Percentiles rank a stretch among this genome's conserved stretches.
These are phyloP conservation scores for Phodopus roborovskii DNA, from an alignment of 2,113 vertebrate genomes.

Conservation along the genomic window DNA sequence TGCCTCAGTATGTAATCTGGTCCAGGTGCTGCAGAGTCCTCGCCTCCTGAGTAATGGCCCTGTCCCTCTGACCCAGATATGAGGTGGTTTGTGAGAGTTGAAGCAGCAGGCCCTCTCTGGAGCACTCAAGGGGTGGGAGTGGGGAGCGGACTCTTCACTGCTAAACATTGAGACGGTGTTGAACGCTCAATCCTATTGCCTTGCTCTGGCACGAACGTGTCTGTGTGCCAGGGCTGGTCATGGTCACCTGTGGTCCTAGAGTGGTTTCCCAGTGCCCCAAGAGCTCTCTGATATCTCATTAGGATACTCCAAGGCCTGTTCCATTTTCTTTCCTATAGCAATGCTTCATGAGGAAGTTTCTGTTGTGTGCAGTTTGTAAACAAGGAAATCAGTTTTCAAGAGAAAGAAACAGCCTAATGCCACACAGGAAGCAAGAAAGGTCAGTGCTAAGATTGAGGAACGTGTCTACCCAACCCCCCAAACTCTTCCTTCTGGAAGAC, in stretches of 20 bases:
- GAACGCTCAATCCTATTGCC: not conserved
- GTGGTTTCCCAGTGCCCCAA: not conserved
- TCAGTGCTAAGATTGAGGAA: not conserved
- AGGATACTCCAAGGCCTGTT: not conserved
- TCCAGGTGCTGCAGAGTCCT: not conserved
- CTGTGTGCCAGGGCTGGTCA: accelerated
- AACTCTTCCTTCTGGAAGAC: not conserved
- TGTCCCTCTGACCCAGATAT: not conserved
- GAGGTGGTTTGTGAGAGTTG: not conserved
- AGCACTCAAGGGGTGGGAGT: too few relatives aligned
- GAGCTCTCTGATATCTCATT: not conserved
- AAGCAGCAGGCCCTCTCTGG: not conserved
- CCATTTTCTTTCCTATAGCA: not conserved
- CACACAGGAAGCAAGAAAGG: not conserved
- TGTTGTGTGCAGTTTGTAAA: constrained; percentile 6
- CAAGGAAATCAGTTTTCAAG: not conserved
- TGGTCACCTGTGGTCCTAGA: accelerated
- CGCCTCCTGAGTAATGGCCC: not conserved
- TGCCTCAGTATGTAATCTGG: not conserved
- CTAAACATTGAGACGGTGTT: too few relatives aligned
- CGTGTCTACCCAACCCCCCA: not conserved
- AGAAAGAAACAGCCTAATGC: not conserved
- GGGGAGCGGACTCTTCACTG: too few relatives aligned
- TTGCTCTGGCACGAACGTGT: not conserved
- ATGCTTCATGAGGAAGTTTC: not conserved